phyloP scores from a whole-genome alignment of 2,797 vertebrate species.

The Manis javanica region DNA sequence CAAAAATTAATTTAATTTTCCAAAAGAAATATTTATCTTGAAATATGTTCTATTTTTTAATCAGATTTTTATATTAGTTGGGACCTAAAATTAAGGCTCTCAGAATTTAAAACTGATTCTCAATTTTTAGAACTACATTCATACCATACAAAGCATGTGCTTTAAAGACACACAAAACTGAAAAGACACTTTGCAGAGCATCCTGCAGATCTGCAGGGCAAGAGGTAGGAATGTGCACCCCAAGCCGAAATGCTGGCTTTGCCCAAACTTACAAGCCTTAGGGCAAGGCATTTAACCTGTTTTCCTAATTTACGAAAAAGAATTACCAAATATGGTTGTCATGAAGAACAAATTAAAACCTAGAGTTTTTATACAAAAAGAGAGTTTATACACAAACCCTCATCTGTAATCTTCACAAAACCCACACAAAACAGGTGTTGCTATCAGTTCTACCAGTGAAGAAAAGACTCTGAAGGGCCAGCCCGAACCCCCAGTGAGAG shows the following conservation, averaged over 20 bases:
- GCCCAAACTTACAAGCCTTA: background rate
- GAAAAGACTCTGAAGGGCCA: background rate
- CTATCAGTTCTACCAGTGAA: background rate
- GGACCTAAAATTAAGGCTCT: slow-evolving; percentile 7
- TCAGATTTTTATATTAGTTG: background rate
- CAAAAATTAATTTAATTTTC: background rate
- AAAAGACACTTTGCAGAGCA: background rate
- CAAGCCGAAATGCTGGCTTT: background rate
- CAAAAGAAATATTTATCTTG: background rate
- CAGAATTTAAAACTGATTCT: background rate
- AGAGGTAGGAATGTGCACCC: background rate
- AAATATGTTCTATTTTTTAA: slow-evolving; percentile 22
- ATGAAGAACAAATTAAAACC: background rate
- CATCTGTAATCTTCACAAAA: background rate
- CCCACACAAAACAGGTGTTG: background rate
- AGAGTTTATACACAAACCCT: background rate
- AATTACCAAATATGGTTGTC: background rate
- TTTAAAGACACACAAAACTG: background rate
- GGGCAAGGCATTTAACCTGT: background rate
- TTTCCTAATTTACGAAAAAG: background rate
- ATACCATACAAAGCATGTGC: background rate
- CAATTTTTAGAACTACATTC: background rate
- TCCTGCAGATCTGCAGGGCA: background rate
- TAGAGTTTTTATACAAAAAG: background rate
- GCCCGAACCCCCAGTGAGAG: background rate